Percentiles rank a stretch among this genome's conserved stretches.
These are phyloP conservation scores for Lipophrys pholis DNA, from an alignment of 2,113 vertebrate genomes.

Conservation along the genomic window DNA sequence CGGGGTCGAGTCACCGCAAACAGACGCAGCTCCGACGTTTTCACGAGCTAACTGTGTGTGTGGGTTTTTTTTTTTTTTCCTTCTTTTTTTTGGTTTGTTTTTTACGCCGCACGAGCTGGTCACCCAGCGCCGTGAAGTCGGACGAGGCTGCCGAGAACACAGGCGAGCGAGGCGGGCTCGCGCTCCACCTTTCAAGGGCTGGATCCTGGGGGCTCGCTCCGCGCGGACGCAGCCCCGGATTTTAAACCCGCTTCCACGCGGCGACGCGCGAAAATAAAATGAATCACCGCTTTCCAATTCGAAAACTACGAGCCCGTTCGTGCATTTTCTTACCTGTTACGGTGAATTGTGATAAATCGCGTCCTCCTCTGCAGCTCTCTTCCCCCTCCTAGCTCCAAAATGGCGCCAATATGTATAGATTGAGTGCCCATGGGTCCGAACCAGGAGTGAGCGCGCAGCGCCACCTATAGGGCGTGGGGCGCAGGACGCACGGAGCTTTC, in stretches of 20 bases:
- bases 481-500: background rate
- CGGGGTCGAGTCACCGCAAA: background rate
- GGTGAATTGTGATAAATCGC: conserved; percentile 83
- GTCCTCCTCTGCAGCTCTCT: conserved; percentile 87
- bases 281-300: background rate
- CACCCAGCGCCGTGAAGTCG: conserved; percentile 53
- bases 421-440: conserved; percentile 72
- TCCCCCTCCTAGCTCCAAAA: conserved; percentile 95
- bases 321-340: conserved; percentile 77
- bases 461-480: conserved; percentile 77
- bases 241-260: background rate
- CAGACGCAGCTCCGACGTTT: background rate
- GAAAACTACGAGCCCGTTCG: background rate
- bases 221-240: background rate
- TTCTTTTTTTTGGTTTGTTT: background rate
- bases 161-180: conserved; percentile 67
- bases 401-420: conserved; percentile 95
- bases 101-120: conserved; percentile 56
- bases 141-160: conserved; percentile 65
- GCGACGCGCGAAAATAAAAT: background rate
- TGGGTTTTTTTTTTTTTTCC: too few species aligned
- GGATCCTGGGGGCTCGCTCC: conserved; percentile 1
- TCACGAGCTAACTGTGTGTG: conserved; percentile 13
- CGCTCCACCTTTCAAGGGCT: conserved; percentile 29
- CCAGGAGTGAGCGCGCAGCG: conserved; percentile 75